phyloP scores from a whole-genome alignment of 2,888 invertebrate species.

The Drosophila pseudotalamancana region DNA sequence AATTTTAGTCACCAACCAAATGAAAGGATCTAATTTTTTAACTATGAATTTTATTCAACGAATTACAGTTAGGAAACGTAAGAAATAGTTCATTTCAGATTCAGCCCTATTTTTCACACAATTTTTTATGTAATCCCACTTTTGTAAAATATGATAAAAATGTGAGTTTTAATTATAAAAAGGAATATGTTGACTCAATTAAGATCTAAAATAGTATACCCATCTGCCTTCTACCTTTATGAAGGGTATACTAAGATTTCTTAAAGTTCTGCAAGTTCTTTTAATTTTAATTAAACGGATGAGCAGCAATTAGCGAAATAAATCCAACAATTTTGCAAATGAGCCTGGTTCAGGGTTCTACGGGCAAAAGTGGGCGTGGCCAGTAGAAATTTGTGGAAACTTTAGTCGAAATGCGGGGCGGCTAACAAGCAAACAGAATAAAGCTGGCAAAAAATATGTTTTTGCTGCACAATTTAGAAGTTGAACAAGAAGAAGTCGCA shows the following conservation, averaged over 20 bases:
- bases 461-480: conserved; percentile 10
- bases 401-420: conserved; percentile 40
- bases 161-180: no score
- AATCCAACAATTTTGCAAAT: conserved; percentile 77
- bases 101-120: no score
- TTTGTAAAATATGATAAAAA: no score
- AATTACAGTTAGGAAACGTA: no score
- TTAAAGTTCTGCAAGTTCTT: conserved; percentile 62
- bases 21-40: no score
- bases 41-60: no score
- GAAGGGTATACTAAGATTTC: conserved; percentile 27
- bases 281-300: conserved; percentile 79
- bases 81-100: no score
- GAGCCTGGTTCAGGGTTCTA: conserved; percentile 35
- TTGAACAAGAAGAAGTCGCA: conserved; percentile 31
- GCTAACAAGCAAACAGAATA: conserved; percentile 15
- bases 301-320: conserved; percentile 78
- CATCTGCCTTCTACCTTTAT: not conserved
- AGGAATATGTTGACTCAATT: no score
- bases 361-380: conserved; percentile 5
- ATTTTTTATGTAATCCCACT: no score
- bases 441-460: conserved; percentile 21
- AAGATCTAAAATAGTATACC: no score
- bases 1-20: no score
- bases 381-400: conserved; percentile 23